A percentile compares a stretch with the other conserved stretches of the same genome.
These are phyloP conservation scores for Hypercompe scribonia DNA, from an alignment of 2,888 invertebrate genomes.

Conservation along the genomic window DNA sequence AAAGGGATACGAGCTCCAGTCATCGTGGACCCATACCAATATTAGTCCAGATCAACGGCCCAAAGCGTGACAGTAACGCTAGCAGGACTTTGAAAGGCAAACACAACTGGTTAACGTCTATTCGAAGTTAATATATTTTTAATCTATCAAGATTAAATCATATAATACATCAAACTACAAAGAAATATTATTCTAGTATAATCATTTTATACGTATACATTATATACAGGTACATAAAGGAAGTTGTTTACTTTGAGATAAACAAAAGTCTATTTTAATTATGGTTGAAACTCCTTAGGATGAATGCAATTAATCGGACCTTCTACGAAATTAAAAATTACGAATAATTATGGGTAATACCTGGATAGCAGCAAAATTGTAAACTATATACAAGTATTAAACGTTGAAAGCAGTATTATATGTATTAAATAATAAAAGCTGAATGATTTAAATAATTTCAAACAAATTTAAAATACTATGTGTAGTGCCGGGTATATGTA, in stretches of 20 bases:
- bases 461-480: not conserved
- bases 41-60: too few species aligned
- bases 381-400: not conserved
- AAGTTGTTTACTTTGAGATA: not conserved
- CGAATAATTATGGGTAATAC: constrained; percentile 5
- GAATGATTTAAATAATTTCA: not conserved
- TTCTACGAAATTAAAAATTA: not conserved
- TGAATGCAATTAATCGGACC: constrained; percentile 1
- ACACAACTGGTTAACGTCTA: not conserved
- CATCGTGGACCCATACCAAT: too few species aligned
- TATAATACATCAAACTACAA: not conserved
- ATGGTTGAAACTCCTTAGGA: not conserved
- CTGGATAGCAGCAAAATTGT: not conserved
- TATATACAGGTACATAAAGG: not conserved
- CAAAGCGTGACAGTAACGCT: too few species aligned
- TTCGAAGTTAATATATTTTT: not conserved
- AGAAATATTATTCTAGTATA: too few species aligned
- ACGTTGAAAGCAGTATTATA: not conserved
- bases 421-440: not conserved
- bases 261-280: constrained; percentile 2
- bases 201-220: not conserved
- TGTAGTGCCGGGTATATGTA: not conserved
- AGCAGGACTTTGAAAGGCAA: too few species aligned
- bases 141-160: not conserved
- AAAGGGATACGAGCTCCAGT: too few species aligned